Percentiles rank a stretch among this genome's conserved stretches.
phyloP scores from a whole-genome alignment of 2,797 vertebrate species.

The Acomys russatus region DNA sequence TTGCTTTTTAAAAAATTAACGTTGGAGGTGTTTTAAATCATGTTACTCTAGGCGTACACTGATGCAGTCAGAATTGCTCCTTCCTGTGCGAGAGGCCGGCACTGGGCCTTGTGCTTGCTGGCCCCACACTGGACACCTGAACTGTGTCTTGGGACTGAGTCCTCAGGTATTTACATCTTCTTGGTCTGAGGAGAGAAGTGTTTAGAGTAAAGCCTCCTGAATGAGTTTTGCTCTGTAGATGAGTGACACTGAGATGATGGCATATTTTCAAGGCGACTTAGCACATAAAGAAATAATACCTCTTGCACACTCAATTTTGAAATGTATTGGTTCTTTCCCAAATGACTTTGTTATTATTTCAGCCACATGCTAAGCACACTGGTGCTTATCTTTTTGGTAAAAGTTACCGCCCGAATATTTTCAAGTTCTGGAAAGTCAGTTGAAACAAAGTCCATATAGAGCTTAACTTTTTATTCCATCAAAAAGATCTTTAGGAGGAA shows the following conservation, averaged over 20 bases:
- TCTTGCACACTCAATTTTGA: slow-evolving; percentile 26
- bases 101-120: neutral
- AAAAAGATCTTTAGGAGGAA: neutral
- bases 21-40: slow-evolving; percentile 31
- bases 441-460: neutral
- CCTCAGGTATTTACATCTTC: slow-evolving; percentile 9
- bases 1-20: slow-evolving; percentile 51
- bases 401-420: slow-evolving; percentile 57
- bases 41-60: neutral
- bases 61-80: neutral
- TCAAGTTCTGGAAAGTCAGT: slow-evolving; percentile 31
- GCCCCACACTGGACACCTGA: neutral
- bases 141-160: neutral
- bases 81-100: neutral
- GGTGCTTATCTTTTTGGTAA: slow-evolving; percentile 44
- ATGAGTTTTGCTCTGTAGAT: slow-evolving; percentile 22
- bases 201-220: neutral
- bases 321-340: slow-evolving; percentile 26
- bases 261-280: slow-evolving; percentile 12
- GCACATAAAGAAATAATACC: neutral
- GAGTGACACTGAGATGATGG: neutral
- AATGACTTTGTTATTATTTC: neutral
- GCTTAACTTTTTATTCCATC: slow-evolving; percentile 32
- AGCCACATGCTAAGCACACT: neutral
- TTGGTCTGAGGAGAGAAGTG: slow-evolving; percentile 20